phyloP scores from a whole-genome alignment of 2,888 invertebrate species.

The Altica lythri region DNA sequence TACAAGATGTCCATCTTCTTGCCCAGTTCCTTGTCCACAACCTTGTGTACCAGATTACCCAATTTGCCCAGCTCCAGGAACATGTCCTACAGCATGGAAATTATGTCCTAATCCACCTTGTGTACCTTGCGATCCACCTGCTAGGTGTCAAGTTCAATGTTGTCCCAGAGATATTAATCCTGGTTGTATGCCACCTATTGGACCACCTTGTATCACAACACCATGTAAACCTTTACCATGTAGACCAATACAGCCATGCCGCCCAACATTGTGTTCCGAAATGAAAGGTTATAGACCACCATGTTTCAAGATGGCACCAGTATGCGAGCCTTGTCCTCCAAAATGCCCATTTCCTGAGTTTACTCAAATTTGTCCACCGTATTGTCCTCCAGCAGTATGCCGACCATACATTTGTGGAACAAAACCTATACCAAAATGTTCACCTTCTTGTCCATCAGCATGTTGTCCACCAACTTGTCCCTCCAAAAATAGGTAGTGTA shows the following conservation, averaged over 20 bases:
- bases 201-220: too few relatives aligned
- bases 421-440: not conserved
- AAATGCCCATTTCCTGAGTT: not conserved
- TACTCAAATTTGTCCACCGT: not conserved
- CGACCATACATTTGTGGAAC: not conserved
- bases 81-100: too few relatives aligned
- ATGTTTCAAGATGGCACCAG: not conserved
- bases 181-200: too few relatives aligned
- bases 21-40: not conserved
- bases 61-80: too few relatives aligned
- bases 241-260: too few relatives aligned
- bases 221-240: conserved; percentile 1
- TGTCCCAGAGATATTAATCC: too few relatives aligned
- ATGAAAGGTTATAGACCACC: not conserved
- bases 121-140: too few relatives aligned
- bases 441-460: not conserved
- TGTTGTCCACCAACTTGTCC: not conserved
- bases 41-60: too few relatives aligned
- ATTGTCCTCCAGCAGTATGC: not conserved
- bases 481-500: too few relatives aligned
- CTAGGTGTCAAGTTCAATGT: too few relatives aligned
- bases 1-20: not conserved
- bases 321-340: not conserved
- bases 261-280: too few relatives aligned
- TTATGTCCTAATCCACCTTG: too few relatives aligned